Percentiles rank a stretch among this genome's conserved stretches.
Evolutionary conservation across 2,888 invertebrate species (phyloP).

Genomic region (Gryllus longicercus): DNA sequence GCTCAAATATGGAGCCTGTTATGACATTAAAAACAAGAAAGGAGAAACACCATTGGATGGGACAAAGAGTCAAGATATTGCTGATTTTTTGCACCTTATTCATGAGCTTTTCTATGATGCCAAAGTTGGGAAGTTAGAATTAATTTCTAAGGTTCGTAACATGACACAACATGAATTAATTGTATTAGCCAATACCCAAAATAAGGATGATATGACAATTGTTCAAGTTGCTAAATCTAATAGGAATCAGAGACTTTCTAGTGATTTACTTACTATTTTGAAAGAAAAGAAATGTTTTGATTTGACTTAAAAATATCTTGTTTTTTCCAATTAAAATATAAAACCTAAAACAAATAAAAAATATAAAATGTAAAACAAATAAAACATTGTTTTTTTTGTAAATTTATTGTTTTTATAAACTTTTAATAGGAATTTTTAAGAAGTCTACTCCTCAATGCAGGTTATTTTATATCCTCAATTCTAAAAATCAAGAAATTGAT

Average conservation of each 20-base stretch:
- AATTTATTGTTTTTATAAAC: too few species aligned
- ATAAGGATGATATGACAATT: slow-evolving; percentile 38
- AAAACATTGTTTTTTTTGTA: too few species aligned
- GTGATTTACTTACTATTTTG: slow-evolving; percentile 26
- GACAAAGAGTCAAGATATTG: slow-evolving; percentile 31
- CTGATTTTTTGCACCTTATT: slow-evolving; percentile 36
- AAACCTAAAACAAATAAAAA: too few species aligned
- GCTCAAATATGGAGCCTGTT: slow-evolving; percentile 37
- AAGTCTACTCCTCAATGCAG: too few species aligned
- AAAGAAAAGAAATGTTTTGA: too few species aligned
- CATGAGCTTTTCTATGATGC: slow-evolving; percentile 36
- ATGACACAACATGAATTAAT: slow-evolving; percentile 34
- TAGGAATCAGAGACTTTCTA: slow-evolving; percentile 33
- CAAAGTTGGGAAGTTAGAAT: slow-evolving; percentile 34
- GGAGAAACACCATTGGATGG: slow-evolving; percentile 37
- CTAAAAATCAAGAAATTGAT: too few species aligned
- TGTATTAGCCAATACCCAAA: slow-evolving; percentile 38
- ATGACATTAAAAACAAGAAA: slow-evolving; percentile 36
- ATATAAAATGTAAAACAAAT: too few species aligned
- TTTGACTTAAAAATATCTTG: too few species aligned
- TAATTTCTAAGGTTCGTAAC: slow-evolving; percentile 33
- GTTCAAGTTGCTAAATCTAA: slow-evolving; percentile 34
- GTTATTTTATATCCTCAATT: too few species aligned
- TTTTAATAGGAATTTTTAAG: too few species aligned
- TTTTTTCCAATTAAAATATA: too few species aligned